Evolutionary conservation across 2,113 vertebrate species (phyloP), one percentile per base, ranked within the genome.

Genomic region (Gnathonemus echidnorhynchus): DNA sequence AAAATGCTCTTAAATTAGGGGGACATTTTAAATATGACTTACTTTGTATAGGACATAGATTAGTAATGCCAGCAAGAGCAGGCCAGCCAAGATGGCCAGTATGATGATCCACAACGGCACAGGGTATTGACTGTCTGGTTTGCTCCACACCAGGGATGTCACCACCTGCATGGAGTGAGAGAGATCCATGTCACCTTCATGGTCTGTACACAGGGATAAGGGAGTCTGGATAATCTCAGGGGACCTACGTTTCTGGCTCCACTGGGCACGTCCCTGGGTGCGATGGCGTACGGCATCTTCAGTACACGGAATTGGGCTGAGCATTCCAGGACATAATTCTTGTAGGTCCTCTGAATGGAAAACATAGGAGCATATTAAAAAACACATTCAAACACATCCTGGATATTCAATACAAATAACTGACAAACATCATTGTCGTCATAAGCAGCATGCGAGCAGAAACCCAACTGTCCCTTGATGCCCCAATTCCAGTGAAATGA

Each of bases 1-100:
- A 21, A 48, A 46, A 84, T 84, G 15, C 8, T 46, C 66, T 84
- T 42, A n/a, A n/a, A 8, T 5, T 13, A 8, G 46, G 5, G 46
- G 58, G 45, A 35, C 13, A 8, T 50, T n/a, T 24, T 52, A 17
- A 13, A 27, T 50, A 66, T 11, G 7, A 31, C 96, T 93, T 88
- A 98, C 98, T 95, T 98, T 98, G 93, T 98, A 98, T 4, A 98
- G 94, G 86, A 98, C 94, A 10, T 97, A 98, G 95, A 98, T 98
- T 91, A 98, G 97, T 3, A 98, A 94, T 10, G 97, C 97, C 3
- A 98, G 95, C 19, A 98, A 96, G 90, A 98, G 92, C 46, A 98
- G 95, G 56, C 98, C 98, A n/a, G 97, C 95, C 85, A 98, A 94
- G 90, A 98, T 96, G 89, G 98, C 97, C 89, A 98, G 92, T 90